Evolutionary conservation across 2,888 invertebrate species (phyloP), one percentile per base, ranked within the genome.

Genomic region (Tenthredo scrophulariae): DNA sequence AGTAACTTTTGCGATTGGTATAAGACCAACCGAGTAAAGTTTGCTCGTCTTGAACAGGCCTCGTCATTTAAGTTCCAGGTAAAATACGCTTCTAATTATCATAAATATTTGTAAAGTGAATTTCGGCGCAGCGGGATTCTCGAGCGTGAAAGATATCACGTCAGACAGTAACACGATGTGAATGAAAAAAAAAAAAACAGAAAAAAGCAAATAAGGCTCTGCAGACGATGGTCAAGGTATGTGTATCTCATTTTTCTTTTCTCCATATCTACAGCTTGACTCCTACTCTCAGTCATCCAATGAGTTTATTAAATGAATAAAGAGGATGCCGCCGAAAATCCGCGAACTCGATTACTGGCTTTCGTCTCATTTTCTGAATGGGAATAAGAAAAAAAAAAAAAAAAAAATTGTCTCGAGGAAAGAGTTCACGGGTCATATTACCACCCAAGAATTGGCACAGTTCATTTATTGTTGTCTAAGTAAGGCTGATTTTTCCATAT

Each of bases 41-140:
- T 74, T 46, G 13, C 74, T 74, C 26, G 22, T 43, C 22, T 22
- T 22, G 22, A 74, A 40, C 13, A 74, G 26, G 5, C n/a, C 29
- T 33, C 46, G 54, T 54, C 46, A 54, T 40, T 58, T 80, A 4
- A 80, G 0, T 80, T 80, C 80, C 80, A 26, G 40, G 22, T 80
- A 80, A 80, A 80, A 62, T 5, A 58, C 22, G 62, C 0, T 22
- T 62, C 80, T 40, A 26, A 80, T 80, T 67, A 83, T 83, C 83
- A 83, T 46, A 83, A 83, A 70, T 83, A 83, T 83, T 67, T 50
- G 67, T 37, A 26, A 70, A 83, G 46, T 46, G 70, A 67, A 83
- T 83, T 67, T 46, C 65, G 46, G 40, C 83, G 46, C 83, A 43
- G 83, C 83, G 46, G 67, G 83, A 74, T 26, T 10, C 40, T 74